These are phyloP conservation scores for Cyanistes caeruleus DNA, from an alignment of 2,113 vertebrate species.

Conservation along the genomic window DNA sequence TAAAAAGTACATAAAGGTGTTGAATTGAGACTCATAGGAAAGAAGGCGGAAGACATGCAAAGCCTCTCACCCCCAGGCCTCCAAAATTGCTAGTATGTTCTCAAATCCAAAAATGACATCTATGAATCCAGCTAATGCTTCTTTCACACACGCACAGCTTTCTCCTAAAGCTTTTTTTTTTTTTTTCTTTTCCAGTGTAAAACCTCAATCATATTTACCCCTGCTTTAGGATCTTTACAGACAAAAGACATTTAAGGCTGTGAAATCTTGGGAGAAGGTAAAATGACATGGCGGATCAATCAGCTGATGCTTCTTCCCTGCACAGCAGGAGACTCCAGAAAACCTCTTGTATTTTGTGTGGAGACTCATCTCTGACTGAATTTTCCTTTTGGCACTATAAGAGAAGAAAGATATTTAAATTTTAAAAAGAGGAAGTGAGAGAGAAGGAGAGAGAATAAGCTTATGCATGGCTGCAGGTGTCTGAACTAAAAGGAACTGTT, in stretches of 20 bases:
- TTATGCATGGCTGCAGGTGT: background rate
- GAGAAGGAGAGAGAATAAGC: background rate
- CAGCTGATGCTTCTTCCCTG: conserved; percentile 38
- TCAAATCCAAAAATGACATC: conserved; percentile 39
- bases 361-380: background rate
- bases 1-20: background rate
- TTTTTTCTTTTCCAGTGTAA: background rate
- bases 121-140: conserved; percentile 15
- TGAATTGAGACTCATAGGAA: background rate
- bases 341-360: conserved; percentile 4
- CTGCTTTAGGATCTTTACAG: conserved; percentile 33
- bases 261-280: conserved; percentile 33
- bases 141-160: background rate
- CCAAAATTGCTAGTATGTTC: conserved; percentile 34
- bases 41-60: background rate
- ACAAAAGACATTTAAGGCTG: conserved; percentile 26
- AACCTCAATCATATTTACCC: conserved; percentile 43
- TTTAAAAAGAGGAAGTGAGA: background rate
- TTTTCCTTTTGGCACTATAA: conserved; percentile 40
- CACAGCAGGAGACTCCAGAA: conserved; percentile 50
- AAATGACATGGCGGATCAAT: conserved; percentile 39
- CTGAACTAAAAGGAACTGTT: background rate
- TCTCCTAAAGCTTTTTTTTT: background rate
- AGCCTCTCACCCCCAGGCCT: background rate
- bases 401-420: conserved; percentile 29